A percentile compares a stretch with the other conserved stretches of the same genome.
These are phyloP conservation scores for Phrynocephalus vlangalii DNA, from an alignment of 2,797 vertebrate genomes.

Conservation along the genomic window DNA sequence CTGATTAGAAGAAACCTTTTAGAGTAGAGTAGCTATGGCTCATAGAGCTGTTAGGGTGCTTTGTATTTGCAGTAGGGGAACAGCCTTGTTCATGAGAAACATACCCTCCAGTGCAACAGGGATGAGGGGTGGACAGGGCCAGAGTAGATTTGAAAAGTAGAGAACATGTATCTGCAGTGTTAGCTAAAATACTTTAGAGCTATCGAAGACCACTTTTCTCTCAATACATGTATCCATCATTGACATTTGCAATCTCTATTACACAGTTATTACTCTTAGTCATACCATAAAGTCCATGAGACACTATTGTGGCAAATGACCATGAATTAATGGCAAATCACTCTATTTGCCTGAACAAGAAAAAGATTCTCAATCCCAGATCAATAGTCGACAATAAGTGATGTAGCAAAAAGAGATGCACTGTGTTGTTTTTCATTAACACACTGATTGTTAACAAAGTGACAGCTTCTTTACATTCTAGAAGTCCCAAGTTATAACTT, in stretches of 20 bases:
- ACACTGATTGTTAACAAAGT: background rate
- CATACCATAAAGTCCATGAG: background rate
- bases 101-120: background rate
- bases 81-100: background rate
- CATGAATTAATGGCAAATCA: background rate
- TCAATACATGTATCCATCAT: background rate
- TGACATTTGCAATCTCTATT: background rate
- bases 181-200: too few relatives aligned
- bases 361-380: background rate
- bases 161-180: background rate
- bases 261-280: background rate
- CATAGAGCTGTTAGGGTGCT: background rate
- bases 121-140: background rate
- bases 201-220: background rate
- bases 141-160: background rate
- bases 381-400: background rate
- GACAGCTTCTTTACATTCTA: background rate
- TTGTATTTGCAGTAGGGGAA: background rate
- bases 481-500: background rate
- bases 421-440: background rate
- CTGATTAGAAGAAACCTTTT: background rate
- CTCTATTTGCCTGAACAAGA: background rate
- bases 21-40: background rate
- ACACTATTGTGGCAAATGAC: background rate
- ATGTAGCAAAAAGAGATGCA: background rate